Conservation (phyloP, 2,113 vertebrate genomes). For the Spea bombifrons region DNA sequence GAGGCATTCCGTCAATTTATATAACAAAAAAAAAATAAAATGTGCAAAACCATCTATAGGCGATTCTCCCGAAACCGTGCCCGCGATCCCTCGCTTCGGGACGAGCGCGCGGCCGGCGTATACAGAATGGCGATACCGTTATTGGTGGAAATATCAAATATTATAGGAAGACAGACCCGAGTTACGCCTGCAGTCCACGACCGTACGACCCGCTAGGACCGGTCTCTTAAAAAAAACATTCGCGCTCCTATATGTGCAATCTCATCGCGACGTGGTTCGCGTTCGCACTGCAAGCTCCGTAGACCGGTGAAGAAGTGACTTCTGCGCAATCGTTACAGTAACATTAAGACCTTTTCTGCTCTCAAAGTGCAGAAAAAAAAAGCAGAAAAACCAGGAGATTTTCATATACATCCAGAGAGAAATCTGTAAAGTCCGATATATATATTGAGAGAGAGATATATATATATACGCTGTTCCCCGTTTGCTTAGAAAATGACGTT, state of each 20-base stretch:
- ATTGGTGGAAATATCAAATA: slow-evolving; percentile 68
- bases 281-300: slow-evolving; percentile 67
- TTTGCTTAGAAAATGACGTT: slow-evolving; percentile 67
- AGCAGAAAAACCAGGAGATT: slow-evolving; percentile 67
- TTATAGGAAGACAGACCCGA: slow-evolving; percentile 97
- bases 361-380: slow-evolving; percentile 65
- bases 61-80: slow-evolving; percentile 55
- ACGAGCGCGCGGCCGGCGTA: slow-evolving; percentile 41
- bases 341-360: slow-evolving; percentile 65
- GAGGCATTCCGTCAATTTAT: slow-evolving; percentile 69
- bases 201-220: slow-evolving; percentile 68
- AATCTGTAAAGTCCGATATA: slow-evolving; percentile 59
- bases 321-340: slow-evolving; percentile 79
- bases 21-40: slow-evolving; percentile 50
- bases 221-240: slow-evolving; percentile 66
- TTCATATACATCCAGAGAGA: slow-evolving; percentile 61
- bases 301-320: slow-evolving; percentile 66
- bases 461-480: slow-evolving; percentile 59
- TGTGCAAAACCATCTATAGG: slow-evolving; percentile 48
- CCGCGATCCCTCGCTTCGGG: slow-evolving; percentile 47
- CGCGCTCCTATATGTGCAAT: slow-evolving; percentile 68
- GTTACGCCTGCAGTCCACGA: slow-evolving; percentile 83
- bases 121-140: slow-evolving; percentile 49
- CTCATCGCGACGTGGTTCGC: slow-evolving; percentile 63
- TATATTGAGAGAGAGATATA: slow-evolving; percentile 62